Percentiles rank a stretch among this genome's conserved stretches.
Evolutionary conservation across 2,797 vertebrate species (phyloP).

Genomic region (Enteromius argenteus): DNA sequence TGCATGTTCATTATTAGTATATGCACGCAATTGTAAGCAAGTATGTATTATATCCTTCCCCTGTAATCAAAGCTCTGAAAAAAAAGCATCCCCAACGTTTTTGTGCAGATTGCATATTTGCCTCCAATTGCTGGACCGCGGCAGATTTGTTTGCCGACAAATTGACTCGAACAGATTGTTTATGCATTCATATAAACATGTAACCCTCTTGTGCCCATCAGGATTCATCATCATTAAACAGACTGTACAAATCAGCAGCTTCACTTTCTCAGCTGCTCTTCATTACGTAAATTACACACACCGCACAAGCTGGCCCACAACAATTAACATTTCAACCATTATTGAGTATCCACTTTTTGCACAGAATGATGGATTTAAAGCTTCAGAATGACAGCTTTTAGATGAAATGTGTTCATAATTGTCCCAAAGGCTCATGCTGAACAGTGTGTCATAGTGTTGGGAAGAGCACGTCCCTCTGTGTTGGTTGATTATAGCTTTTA

Average conservation of each 20-base stretch:
- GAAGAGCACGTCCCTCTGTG: constrained; percentile 43
- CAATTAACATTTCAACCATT: constrained; percentile 62
- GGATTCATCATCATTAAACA: constrained; percentile 86
- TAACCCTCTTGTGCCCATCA: constrained; percentile 81
- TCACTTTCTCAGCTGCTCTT: constrained; percentile 81
- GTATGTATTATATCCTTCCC: constrained; percentile 2
- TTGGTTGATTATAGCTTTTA: constrained; percentile 53
- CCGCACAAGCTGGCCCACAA: constrained; percentile 60
- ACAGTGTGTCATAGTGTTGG: constrained; percentile 36
- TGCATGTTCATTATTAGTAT: constrained; percentile 12
- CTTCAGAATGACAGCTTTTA: constrained; percentile 52
- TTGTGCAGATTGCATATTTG: constrained; percentile 54
- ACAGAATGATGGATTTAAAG: constrained; percentile 54
- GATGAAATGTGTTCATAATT: constrained; percentile 45
- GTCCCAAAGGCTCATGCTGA: constrained; percentile 41
- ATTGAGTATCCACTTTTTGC: constrained; percentile 55
- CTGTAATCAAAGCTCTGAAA: constrained; percentile 60
- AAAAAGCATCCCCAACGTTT: constrained; percentile 52
- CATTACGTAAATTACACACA: constrained; percentile 72
- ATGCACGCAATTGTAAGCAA: background rate
- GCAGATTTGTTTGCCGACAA: constrained; percentile 75
- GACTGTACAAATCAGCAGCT: constrained; percentile 82
- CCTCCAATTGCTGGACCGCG: constrained; percentile 58
- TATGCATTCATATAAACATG: constrained; percentile 83
- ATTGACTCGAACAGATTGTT: constrained; percentile 82